Evolutionary conservation across 2,888 invertebrate genomes (phyloP).

Genomic region (Ametastegia equiseti): DNA sequence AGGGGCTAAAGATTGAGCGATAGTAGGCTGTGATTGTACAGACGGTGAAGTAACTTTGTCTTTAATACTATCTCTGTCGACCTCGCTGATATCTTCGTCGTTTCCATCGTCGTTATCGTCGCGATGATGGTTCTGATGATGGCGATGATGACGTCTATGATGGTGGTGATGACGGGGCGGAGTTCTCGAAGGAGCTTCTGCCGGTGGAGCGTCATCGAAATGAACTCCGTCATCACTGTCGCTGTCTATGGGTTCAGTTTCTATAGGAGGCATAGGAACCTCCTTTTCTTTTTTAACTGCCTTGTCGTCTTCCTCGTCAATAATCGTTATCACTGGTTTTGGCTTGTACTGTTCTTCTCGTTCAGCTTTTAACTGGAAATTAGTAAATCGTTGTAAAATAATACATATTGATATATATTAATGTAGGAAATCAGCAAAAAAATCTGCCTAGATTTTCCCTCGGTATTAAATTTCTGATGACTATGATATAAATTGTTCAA

Average conservation of each 20-base stretch:
- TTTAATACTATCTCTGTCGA: slow-evolving; percentile 65
- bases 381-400: slow-evolving; percentile 3
- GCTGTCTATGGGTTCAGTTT: slow-evolving; percentile 87
- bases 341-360: slow-evolving; percentile 92
- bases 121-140: slow-evolving; percentile 73
- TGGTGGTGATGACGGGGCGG: slow-evolving; percentile 73
- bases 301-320: slow-evolving; percentile 75
- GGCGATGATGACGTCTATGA: slow-evolving; percentile 73
- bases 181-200: slow-evolving; percentile 69
- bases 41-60: slow-evolving; percentile 67
- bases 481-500: too few species aligned
- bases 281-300: slow-evolving; percentile 72
- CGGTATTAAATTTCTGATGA: slow-evolving; percentile 31
- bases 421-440: background rate
- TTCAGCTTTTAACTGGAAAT: slow-evolving; percentile 81
- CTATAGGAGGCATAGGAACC: slow-evolving; percentile 80
- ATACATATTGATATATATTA: background rate
- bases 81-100: slow-evolving; percentile 64
- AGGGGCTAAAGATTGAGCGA: slow-evolving; percentile 65
- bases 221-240: slow-evolving; percentile 77
- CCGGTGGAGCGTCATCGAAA: slow-evolving; percentile 69
- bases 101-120: slow-evolving; percentile 66
- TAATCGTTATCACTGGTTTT: slow-evolving; percentile 83
- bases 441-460: background rate
- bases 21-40: slow-evolving; percentile 51